Evolutionary conservation across 2,113 vertebrate genomes (phyloP).

Genomic region (Gymnocephalus cernua): DNA sequence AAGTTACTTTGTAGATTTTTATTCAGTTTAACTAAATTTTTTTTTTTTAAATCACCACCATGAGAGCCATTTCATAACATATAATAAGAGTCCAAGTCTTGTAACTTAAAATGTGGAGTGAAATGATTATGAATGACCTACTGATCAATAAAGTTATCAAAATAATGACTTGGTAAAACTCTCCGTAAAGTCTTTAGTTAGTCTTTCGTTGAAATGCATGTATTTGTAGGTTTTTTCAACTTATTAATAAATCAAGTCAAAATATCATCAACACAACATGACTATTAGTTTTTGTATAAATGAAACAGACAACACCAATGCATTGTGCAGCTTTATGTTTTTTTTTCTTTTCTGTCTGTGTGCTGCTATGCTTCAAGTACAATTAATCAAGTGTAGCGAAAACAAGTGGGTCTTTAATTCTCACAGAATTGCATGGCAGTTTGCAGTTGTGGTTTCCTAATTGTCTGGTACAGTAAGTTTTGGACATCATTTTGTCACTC

Average conservation of each 20-base stretch:
- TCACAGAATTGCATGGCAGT: neutral
- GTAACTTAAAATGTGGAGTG: neutral
- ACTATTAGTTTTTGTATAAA: neutral
- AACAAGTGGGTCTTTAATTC: slow-evolving; percentile 22
- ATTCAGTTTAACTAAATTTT: no score
- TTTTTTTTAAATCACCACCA: neutral
- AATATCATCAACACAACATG: neutral
- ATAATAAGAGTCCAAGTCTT: neutral
- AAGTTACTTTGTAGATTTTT: neutral
- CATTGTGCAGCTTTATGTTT: neutral
- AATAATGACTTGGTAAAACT: neutral
- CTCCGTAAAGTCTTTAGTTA: neutral
- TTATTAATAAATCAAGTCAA: neutral
- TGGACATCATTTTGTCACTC: slow-evolving; percentile 20
- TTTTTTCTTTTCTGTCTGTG: neutral
- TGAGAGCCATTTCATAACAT: neutral
- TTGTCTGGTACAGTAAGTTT: slow-evolving; percentile 43
- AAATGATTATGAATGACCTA: neutral
- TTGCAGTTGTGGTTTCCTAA: slow-evolving; percentile 24
- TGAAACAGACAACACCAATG: neutral
- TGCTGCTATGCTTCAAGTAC: neutral
- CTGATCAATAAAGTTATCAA: neutral
- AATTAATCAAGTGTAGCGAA: slow-evolving; percentile 4
- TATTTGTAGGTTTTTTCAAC: neutral
- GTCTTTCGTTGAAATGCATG: neutral